Evolutionary conservation across 2,888 invertebrate species (phyloP).

Genomic region (Dryadula phaetusa): DNA sequence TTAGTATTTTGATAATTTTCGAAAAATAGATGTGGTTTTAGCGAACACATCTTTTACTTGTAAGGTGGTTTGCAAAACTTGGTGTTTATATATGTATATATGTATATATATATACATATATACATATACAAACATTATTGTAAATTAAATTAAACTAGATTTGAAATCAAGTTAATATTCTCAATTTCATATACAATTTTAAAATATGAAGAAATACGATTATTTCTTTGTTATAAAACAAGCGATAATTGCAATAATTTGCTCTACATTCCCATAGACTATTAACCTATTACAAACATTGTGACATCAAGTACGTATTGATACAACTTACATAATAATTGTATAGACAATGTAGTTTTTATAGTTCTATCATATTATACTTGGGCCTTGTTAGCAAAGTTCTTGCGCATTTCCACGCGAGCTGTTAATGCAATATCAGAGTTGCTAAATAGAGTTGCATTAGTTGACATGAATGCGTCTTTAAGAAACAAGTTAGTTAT

Average conservation of each 20-base stretch:
- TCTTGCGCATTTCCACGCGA: constrained; percentile 3
- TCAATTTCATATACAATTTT: too few relatives aligned
- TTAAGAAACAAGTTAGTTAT: constrained; percentile 8
- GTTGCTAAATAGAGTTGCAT: constrained; percentile 19
- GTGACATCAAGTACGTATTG: neutral
- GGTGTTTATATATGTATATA: too few relatives aligned
- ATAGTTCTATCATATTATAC: constrained; percentile 8
- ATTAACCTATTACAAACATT: neutral
- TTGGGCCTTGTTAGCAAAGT: constrained; percentile 17
- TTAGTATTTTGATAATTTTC: too few relatives aligned
- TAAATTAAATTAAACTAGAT: too few relatives aligned
- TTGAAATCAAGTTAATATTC: too few relatives aligned
- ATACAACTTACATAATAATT: neutral
- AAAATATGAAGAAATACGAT: too few relatives aligned
- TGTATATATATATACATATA: too few relatives aligned
- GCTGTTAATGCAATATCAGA: constrained; percentile 22
- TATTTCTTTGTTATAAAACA: neutral
- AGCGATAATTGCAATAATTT: neutral
- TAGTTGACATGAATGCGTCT: constrained; percentile 8
- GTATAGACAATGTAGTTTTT: constrained; percentile 11
- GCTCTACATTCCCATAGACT: neutral
- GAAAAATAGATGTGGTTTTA: too few relatives aligned
- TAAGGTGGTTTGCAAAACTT: too few relatives aligned
- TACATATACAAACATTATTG: too few relatives aligned
- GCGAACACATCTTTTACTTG: too few relatives aligned